phyloP scores from a whole-genome alignment of 1,140 invertebrate genomes.

The Orchestia grillus region DNA sequence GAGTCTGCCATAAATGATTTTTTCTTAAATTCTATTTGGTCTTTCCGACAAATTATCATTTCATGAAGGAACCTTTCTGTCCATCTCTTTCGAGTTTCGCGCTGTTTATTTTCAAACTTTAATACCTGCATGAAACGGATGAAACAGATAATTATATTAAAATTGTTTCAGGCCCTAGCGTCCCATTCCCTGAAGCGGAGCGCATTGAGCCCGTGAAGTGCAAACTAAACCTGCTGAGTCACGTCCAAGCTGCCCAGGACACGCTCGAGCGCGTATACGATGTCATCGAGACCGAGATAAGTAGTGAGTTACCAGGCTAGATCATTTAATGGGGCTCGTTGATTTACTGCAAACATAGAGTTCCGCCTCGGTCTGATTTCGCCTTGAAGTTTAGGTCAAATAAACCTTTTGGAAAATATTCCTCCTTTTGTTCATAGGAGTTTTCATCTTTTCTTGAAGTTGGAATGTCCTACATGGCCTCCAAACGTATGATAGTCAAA shows the following conservation, averaged over 20 bases:
- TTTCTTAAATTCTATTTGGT: no score
- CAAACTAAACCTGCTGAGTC: constrained; percentile 81
- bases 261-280: constrained; percentile 81
- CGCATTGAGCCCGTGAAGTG: constrained; percentile 85
- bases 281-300: constrained; percentile 83
- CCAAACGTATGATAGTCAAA: no score
- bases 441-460: neutral
- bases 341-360: neutral
- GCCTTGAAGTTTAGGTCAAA: neutral
- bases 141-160: neutral
- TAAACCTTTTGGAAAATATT: neutral
- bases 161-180: neutral
- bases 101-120: neutral
- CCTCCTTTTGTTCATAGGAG: neutral
- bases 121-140: neutral
- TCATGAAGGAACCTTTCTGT: neutral
- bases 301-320: constrained; percentile 73
- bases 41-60: neutral
- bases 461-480: neutral
- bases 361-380: neutral
- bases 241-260: constrained; percentile 82
- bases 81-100: neutral
- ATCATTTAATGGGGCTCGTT: neutral
- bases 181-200: constrained; percentile 80
- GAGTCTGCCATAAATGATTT: no score